A percentile compares a stretch with the other conserved stretches of the same genome.
Conservation (phyloP, 2,888 invertebrate species). For the Lepetodrilus schrolli region DNA sequence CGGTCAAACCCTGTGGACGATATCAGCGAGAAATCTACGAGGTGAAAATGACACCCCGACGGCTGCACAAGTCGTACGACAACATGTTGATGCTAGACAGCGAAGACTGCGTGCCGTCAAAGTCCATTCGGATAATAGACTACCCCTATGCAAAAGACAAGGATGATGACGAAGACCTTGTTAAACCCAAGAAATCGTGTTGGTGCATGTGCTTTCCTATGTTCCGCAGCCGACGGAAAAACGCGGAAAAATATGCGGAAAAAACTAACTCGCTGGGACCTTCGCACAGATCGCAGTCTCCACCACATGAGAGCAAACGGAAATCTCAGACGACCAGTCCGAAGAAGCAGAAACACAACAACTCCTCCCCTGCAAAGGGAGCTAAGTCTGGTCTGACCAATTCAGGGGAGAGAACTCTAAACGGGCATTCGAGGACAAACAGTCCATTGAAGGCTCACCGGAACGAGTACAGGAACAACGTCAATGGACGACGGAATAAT, state of each 20-base stretch:
- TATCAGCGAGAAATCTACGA: conserved; percentile 37
- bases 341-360: background rate
- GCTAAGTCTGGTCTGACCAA: background rate
- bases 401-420: background rate
- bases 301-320: background rate
- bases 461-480: conserved; percentile 22
- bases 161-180: conserved; percentile 43
- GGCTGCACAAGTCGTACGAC: conserved; percentile 61
- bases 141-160: conserved; percentile 56
- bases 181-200: conserved; percentile 44
- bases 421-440: conserved; percentile 2
- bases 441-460: background rate
- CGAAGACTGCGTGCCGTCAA: conserved; percentile 41
- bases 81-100: conserved; percentile 61
- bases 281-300: background rate
- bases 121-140: conserved; percentile 49
- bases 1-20: conserved; percentile 35
- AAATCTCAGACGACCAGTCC: background rate
- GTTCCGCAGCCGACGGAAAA: conserved; percentile 40
- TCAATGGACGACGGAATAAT: conserved; percentile 1
- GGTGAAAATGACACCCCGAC: conserved; percentile 51
- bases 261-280: background rate
- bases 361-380: conserved; percentile 4
- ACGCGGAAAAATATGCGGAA: conserved; percentile 32
- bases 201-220: conserved; percentile 59